Evolutionary conservation across 2,888 invertebrate species (phyloP).

Genomic region (Drosophila bunnanda): DNA sequence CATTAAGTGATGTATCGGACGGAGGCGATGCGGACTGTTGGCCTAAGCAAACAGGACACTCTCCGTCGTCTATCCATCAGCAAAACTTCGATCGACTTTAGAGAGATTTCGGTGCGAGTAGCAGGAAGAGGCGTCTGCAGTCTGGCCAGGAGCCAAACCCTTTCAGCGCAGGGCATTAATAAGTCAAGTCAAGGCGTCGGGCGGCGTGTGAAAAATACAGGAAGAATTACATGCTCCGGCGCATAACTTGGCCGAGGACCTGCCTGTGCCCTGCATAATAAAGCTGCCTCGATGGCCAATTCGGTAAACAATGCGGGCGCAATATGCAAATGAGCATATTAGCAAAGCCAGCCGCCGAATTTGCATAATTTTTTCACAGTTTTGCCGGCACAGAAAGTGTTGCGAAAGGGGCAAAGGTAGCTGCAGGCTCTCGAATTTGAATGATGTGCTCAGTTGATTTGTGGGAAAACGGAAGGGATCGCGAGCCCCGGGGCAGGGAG

Average conservation of each 20-base stretch:
- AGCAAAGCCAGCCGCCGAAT: constrained; percentile 59
- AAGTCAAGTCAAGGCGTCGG: constrained; percentile 63
- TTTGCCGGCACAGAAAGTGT: constrained; percentile 50
- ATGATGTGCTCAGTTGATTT: constrained; percentile 64
- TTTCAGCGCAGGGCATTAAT: constrained; percentile 65
- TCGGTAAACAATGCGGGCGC: constrained; percentile 70
- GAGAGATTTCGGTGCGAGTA: constrained; percentile 33
- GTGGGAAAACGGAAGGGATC: constrained; percentile 26
- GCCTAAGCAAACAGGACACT: constrained; percentile 47
- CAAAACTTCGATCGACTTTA: constrained; percentile 27
- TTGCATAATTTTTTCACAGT: constrained; percentile 68
- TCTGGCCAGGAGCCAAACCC: constrained; percentile 46
- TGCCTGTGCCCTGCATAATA: constrained; percentile 69
- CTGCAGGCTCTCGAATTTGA: constrained; percentile 42
- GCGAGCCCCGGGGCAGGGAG: not conserved
- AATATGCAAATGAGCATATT: constrained; percentile 75
- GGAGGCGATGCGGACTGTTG: constrained; percentile 12
- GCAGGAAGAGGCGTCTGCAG: constrained; percentile 4
- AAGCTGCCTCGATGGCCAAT: constrained; percentile 50
- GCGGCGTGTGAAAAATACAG: constrained; percentile 43
- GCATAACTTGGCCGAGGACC: constrained; percentile 54
- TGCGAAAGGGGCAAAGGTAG: constrained; percentile 38
- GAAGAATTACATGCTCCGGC: constrained; percentile 63
- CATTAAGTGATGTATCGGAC: constrained; percentile 64
- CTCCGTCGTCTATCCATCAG: constrained; percentile 18